phyloP scores from a whole-genome alignment of 35 echinoderm and acorn worm genomes.

The Anneissia japonica region DNA sequence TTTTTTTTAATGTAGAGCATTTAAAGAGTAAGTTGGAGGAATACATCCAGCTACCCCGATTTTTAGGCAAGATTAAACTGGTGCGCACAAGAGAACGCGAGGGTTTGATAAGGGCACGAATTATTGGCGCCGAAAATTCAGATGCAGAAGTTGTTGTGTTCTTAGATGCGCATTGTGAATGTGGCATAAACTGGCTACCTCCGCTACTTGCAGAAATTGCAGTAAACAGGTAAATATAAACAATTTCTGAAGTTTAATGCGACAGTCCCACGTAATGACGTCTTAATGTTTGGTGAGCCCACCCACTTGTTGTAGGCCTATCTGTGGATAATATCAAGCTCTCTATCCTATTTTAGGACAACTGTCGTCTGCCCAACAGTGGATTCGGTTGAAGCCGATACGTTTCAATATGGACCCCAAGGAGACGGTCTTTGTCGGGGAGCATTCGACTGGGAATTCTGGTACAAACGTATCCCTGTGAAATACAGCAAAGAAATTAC shows the following conservation, averaged over 20 bases:
- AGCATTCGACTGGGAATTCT: conserved; percentile 87
- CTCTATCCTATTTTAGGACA: conserved; percentile 48
- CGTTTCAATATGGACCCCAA: conserved; percentile 67
- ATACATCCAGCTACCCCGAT: conserved; percentile 55
- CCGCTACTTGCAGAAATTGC: conserved; percentile 76
- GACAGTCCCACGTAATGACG: not conserved
- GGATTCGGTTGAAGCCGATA: conserved; percentile 71
- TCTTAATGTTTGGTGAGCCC: too few relatives aligned
- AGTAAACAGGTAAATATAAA: conserved; percentile 59
- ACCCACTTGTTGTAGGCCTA: too few relatives aligned
- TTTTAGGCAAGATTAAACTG: conserved; percentile 62
- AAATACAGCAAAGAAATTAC: conserved; percentile 38
- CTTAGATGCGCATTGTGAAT: conserved; percentile 92
- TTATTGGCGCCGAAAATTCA: conserved; percentile 51
- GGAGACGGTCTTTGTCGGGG: conserved; percentile 71
- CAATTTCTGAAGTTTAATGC: not conserved
- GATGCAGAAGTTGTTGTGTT: conserved; percentile 58
- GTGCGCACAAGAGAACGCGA: conserved; percentile 63
- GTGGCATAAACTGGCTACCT: conserved; percentile 69
- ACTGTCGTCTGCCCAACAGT: conserved; percentile 92
- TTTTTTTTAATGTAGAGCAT: conserved; percentile 45
- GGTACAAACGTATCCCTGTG: conserved; percentile 85
- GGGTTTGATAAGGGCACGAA: conserved; percentile 63
- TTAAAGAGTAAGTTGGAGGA: conserved; percentile 45
- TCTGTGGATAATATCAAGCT: too few relatives aligned